Base-by-base conservation (phyloP, 2,113 vertebrate genomes). In the Entosphenus tridentatus region DNA sequence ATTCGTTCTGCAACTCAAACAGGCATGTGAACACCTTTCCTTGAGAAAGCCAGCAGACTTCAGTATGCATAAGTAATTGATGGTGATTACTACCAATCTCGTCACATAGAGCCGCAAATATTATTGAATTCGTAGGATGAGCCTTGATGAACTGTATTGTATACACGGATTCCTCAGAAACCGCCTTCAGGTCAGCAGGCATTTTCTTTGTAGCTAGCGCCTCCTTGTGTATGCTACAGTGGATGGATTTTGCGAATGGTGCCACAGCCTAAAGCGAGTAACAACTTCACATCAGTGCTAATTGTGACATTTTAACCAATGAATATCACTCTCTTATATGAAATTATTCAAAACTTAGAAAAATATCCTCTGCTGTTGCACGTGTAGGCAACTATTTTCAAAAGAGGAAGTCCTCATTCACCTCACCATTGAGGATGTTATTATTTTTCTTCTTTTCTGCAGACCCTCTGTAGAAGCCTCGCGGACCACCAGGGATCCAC, bases 21-120 rank as follows among this genome's bases (percentile, higher is more conserved):
- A 72, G 62, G 21, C 57, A 14, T 55, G 72, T 69, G n/a, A 72
- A 62, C 55, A 69, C 71, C 67, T 73, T 72, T 2, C 71, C 68
- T 55, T 70, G 16, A 1, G 72, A 70, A 55, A 73, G 68, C 71
- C 56, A 72, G 57, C 58, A 10, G 56, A 73, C 72, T 14, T 72
- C 56, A 69, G 72, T 71, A 56, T 72, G 71, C 56, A 71, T 16
- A 57, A 72, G 67, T 56, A 57, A 9, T 56, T 56, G 14, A 39
- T 10, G 39, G 57, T 71, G 71, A 56, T 72, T 69, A 13, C 69
- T 67, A 16, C 69, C 69, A 68, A 72, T 68, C 16, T 72, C 71
- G 3, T 3, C 56, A 18, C 69, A 72, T 54, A 67, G 65, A 13
- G 59, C 57, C 17, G 69, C 57, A 72, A 71, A 72, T 56, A 72